A percentile compares a stretch with the other conserved stretches of the same genome.
Conservation (phyloP, 2,113 vertebrate species). For the Notechis scutatus region DNA sequence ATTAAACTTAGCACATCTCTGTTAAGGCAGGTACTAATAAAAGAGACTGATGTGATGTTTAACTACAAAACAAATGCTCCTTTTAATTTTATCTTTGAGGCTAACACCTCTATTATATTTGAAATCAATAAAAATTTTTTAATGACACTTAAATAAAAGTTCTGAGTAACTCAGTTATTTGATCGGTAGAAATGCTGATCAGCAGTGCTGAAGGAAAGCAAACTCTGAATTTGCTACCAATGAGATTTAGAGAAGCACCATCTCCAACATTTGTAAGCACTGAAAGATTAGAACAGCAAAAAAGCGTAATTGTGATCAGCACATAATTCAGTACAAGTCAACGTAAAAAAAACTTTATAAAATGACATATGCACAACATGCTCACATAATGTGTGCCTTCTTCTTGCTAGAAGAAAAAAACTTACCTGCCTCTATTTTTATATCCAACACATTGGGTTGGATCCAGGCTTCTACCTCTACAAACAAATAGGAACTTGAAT, state of each 20-base stretch:
- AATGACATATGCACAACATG: conserved; percentile 35
- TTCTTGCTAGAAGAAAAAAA: neutral
- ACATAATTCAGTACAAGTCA: conserved; percentile 13
- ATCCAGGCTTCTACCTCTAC: neutral
- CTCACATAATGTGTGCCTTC: neutral
- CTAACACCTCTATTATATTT: neutral
- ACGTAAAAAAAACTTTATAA: neutral
- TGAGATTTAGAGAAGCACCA: conserved; percentile 20
- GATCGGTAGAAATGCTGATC: neutral
- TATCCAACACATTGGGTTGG: neutral
- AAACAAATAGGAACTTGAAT: neutral
- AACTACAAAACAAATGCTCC: neutral
- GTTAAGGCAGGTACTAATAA: neutral
- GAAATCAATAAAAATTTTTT: neutral
- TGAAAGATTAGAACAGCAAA: conserved; percentile 43
- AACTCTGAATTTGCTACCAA: conserved; percentile 36
- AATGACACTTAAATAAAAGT: fast-evolving
- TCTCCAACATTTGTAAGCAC: conserved; percentile 30
- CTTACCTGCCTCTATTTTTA: conserved; percentile 34
- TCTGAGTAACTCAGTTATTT: neutral
- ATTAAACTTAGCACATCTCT: neutral
- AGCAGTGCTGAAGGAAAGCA: neutral
- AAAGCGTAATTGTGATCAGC: conserved; percentile 32
- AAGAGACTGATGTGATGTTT: neutral
- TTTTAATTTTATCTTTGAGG: neutral